Conservation (phyloP, 2,113 vertebrate genomes). For the Scopus umbretta region DNA sequence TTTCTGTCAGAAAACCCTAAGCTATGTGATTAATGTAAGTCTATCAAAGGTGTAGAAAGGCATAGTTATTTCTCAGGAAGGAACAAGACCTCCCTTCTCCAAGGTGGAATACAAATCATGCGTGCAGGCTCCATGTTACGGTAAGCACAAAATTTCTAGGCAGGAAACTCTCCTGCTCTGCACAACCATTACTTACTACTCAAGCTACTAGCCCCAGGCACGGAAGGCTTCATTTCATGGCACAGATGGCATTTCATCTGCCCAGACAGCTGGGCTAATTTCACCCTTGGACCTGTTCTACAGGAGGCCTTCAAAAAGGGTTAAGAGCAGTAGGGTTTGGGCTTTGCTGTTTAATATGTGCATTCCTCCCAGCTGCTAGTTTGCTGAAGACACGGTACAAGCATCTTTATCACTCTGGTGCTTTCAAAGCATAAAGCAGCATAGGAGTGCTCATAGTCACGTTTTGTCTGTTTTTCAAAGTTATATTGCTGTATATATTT, state of each 20-base stretch:
- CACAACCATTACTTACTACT: background rate
- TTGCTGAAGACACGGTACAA: background rate
- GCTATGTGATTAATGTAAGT: background rate
- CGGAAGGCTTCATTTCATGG: background rate
- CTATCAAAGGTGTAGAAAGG: background rate
- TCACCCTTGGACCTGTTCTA: background rate
- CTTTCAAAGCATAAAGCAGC: background rate
- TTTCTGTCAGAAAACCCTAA: background rate
- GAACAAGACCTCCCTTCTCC: background rate
- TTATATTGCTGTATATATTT: background rate
- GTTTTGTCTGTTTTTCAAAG: background rate
- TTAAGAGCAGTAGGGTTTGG: background rate
- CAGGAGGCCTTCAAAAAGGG: background rate
- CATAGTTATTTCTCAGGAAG: background rate
- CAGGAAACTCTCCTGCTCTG: background rate
- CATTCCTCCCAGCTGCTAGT: background rate
- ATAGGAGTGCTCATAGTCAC: background rate
- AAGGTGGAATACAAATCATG: background rate
- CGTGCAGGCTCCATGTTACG: background rate
- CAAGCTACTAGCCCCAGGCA: background rate
- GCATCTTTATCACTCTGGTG: background rate
- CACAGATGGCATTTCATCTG: conserved; percentile 31
- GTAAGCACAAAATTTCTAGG: background rate
- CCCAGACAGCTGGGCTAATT: conserved; percentile 7
- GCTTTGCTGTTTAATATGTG: background rate